Evolutionary conservation across 2,797 vertebrate species (phyloP).

Genomic region (Falco naumanni): DNA sequence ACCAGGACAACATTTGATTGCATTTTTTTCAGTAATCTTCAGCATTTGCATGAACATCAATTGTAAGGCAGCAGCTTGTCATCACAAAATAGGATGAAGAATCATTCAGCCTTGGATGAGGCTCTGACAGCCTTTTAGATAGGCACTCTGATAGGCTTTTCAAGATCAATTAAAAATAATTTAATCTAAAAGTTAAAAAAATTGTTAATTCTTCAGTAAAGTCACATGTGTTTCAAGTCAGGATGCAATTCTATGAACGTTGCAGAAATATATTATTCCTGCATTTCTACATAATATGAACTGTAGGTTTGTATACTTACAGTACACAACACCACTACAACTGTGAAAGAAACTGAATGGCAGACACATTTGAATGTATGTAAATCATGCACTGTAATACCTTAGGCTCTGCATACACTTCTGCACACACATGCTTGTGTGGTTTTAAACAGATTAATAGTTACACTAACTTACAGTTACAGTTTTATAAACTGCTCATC

Average conservation of each 20-base stretch:
- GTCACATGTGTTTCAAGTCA: background rate
- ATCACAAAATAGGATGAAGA: background rate
- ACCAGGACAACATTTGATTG: background rate
- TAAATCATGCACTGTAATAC: background rate
- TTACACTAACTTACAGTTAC: background rate
- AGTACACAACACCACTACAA: background rate
- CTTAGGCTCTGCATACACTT: background rate
- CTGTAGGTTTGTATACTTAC: background rate
- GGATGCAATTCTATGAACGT: background rate
- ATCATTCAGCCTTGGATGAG: background rate
- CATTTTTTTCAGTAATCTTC: background rate
- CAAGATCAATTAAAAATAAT: background rate
- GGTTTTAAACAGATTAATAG: background rate
- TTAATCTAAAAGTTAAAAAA: background rate
- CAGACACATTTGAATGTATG: fast-evolving
- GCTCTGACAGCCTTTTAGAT: background rate
- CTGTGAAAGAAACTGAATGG: background rate
- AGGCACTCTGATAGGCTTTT: background rate
- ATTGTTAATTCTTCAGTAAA: background rate
- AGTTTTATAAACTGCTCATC: background rate
- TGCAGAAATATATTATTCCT: background rate
- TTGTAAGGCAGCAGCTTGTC: background rate
- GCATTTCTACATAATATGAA: background rate
- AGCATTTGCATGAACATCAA: background rate
- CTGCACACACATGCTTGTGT: fast-evolving